Evolutionary conservation across 23 tunicate species (phyloP).

Genomic region (Trididemnum nubilum): DNA sequence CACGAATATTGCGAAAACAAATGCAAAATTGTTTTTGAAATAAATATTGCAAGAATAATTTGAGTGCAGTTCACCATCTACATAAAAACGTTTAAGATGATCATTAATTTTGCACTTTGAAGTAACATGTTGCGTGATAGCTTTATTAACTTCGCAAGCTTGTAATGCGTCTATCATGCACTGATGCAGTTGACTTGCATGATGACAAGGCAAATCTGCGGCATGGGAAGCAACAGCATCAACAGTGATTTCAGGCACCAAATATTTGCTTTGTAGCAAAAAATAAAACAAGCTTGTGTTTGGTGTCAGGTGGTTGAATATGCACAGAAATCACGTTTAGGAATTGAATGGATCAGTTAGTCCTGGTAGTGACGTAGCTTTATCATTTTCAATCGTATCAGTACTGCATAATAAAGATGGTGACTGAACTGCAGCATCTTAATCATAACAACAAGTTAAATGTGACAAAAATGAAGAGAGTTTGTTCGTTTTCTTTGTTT

Average conservation of each 20-base stretch:
- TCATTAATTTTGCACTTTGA: neutral
- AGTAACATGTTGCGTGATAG: neutral
- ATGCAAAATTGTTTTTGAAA: neutral
- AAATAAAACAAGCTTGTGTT: neutral
- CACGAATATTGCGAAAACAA: neutral
- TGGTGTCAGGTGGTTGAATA: neutral
- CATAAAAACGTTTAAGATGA: neutral
- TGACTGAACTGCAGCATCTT: neutral
- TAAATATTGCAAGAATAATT: neutral
- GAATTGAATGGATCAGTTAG: neutral
- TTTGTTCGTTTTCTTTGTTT: neutral
- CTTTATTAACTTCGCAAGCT: neutral
- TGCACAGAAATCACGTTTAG: neutral
- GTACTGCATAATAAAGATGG: neutral
- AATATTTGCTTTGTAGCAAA: neutral
- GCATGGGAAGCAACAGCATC: neutral
- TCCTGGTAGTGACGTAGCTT: neutral
- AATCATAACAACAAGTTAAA: neutral
- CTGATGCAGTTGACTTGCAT: neutral
- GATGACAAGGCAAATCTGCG: neutral
- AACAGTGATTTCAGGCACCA: neutral
- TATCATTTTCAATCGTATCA: neutral
- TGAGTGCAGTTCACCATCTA: neutral
- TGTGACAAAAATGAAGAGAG: neutral
- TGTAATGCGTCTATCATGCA: neutral